phyloP scores from a whole-genome alignment of 1,140 invertebrate species.

The Zaprionus davidi region DNA sequence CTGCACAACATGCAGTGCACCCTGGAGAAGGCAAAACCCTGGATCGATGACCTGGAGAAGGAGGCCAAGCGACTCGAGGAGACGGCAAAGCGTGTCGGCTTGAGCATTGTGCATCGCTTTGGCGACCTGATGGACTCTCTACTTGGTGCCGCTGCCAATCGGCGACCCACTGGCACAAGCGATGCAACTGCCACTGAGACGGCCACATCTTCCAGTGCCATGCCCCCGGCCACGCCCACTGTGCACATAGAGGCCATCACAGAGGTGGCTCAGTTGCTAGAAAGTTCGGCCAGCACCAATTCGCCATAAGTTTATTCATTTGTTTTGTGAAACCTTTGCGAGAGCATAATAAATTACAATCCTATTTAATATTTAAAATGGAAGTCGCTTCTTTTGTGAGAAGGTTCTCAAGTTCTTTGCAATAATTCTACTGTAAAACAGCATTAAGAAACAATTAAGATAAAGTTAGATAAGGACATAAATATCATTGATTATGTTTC shows the following conservation, averaged over 20 bases:
- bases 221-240: constrained; percentile 22
- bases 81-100: constrained; percentile 53
- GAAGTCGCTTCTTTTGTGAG: neutral
- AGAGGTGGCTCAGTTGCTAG: neutral
- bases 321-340: neutral
- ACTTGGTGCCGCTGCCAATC: constrained; percentile 24
- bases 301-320: neutral
- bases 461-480: no score
- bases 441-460: no score
- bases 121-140: constrained; percentile 45
- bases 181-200: neutral
- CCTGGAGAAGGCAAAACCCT: constrained; percentile 72
- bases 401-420: neutral
- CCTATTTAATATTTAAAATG: neutral
- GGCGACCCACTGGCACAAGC: neutral
- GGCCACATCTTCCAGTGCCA: neutral
- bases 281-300: neutral
- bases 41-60: constrained; percentile 73
- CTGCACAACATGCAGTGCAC: constrained; percentile 74
- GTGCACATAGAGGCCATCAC: neutral
- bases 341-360: neutral
- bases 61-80: constrained; percentile 71
- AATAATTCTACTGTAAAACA: no score
- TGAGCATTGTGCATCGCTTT: constrained; percentile 51
- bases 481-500: no score